Evolutionary conservation across 2,888 invertebrate species (phyloP), one percentile per base, ranked within the genome.

Genomic region (Tricholauxania praeusta): DNA sequence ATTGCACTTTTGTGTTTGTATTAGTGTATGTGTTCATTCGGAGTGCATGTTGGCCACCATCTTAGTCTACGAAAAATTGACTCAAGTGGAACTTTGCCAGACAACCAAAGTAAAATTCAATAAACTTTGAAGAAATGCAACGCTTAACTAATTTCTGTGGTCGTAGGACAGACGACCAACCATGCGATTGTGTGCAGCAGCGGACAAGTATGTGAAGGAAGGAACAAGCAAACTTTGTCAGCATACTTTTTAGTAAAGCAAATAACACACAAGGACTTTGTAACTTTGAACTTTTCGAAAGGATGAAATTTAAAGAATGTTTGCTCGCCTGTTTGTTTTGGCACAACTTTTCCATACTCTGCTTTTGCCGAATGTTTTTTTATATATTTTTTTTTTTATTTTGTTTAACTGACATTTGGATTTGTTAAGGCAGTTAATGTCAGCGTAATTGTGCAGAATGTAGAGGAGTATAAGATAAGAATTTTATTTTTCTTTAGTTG

Each of bases 141-240:
- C 55, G 55, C 55, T 55, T 55, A 55, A 55, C 55, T 55, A 55
- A 55, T 55, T 55, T 55, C n/a, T 55, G 55, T 55, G 55, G 55
- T 55, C n/a, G n/a, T 12, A 12, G 55, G 55, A 19, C 15, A 22
- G 17, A 55, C 15, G 19, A 22, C 55, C 12, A n/a, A n/a, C 55
- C 12, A 55, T 17, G n/a, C 55, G 55, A 4, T 22, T 53, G 53
- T 17, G 15, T 17, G 53, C 53, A 53, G 53, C 53, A 53, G 14
- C 53, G 53, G 53, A 12, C 17, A 22, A 12, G 17, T n/a, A 55
- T 55, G 17, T 55, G 17, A 17, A 22, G 17, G 28, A 28, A 28
- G 28, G 28, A 28, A 28, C 28, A 28, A 55, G 22, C n/a, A 55
- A 22, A 39, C 39, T 39, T 39, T 39, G 39, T 10, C 39, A 39